These are phyloP conservation scores for Xestia sexstrigata DNA, from an alignment of 2,888 invertebrate genomes.

Conservation along the genomic window DNA sequence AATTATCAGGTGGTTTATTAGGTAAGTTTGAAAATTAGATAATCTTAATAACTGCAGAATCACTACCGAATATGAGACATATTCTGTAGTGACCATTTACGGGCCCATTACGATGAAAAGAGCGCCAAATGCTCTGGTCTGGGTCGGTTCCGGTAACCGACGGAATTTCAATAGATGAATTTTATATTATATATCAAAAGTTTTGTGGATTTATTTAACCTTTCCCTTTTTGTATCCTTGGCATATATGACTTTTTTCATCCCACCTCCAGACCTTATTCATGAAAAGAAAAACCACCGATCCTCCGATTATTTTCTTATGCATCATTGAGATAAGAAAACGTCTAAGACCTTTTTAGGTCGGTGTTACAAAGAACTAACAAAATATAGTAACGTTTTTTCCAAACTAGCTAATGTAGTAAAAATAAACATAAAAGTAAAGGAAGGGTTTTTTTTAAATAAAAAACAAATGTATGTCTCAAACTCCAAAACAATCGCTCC, in stretches of 20 bases:
- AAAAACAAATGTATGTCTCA: not conserved
- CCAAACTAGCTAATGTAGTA: too few species aligned
- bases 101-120: slow-evolving; percentile 27
- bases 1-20: not conserved
- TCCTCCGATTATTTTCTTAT: slow-evolving; percentile 18
- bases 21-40: not conserved
- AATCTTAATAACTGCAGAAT: too few species aligned
- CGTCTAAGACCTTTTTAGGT: too few species aligned
- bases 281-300: slow-evolving; percentile 30
- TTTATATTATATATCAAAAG: slow-evolving; percentile 16
- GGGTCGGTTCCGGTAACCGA: slow-evolving; percentile 28
- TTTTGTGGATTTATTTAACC: slow-evolving; percentile 34
- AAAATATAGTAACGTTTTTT: too few species aligned
- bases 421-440: too few species aligned
- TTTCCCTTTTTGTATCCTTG: slow-evolving; percentile 47
- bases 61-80: too few species aligned
- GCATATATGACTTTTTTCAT: slow-evolving; percentile 28
- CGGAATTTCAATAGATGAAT: slow-evolving; percentile 39
- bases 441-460: too few species aligned
- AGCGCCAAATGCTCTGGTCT: slow-evolving; percentile 18
- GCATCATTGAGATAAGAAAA: not conserved
- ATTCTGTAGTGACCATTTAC: slow-evolving; percentile 9
- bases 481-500: not conserved
- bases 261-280: slow-evolving; percentile 11
- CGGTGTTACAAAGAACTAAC: too few species aligned